A percentile compares a stretch with the other conserved stretches of the same genome.
phyloP scores from a whole-genome alignment of 2,113 vertebrate genomes.

The Atherinomorus stipes region DNA sequence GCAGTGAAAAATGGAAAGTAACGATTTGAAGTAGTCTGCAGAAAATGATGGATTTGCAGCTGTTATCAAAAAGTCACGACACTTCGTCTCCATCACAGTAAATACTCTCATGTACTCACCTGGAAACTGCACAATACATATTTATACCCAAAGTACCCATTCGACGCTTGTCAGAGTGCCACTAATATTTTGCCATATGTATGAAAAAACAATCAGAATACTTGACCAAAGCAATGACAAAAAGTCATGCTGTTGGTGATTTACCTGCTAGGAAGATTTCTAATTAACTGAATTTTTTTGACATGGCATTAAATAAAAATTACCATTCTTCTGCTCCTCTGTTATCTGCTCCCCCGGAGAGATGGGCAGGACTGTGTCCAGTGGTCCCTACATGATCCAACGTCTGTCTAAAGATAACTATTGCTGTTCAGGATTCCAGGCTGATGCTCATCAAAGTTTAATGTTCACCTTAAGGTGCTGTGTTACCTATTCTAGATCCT shows the following conservation, averaged over 20 bases:
- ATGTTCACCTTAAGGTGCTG: constrained; percentile 80
- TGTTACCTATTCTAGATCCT: constrained; percentile 81
- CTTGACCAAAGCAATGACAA: too few species aligned
- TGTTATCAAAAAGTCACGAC: too few species aligned
- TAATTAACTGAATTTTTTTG: too few species aligned
- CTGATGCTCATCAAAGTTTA: constrained; percentile 83
- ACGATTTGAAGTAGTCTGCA: too few species aligned
- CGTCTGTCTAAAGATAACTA: constrained; percentile 41
- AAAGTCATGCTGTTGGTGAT: too few species aligned
- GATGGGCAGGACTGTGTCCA: constrained; percentile 15
- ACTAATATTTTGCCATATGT: too few species aligned
- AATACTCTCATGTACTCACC: too few species aligned
- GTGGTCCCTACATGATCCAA: constrained; percentile 25
- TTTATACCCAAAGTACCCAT: not conserved
- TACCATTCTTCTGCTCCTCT: constrained; percentile 64
- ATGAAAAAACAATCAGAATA: too few species aligned
- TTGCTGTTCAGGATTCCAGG: constrained; percentile 64
- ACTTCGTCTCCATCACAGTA: not conserved
- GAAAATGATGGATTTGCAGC: too few species aligned
- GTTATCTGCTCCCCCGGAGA: constrained; percentile 40
- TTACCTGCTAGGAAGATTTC: too few species aligned
- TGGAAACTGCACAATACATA: not conserved
- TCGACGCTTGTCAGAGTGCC: too few species aligned
- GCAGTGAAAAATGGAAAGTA: not conserved
- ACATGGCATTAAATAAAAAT: constrained; percentile 10